A percentile compares a stretch with the other conserved stretches of the same genome.
phyloP scores from a whole-genome alignment of 2,797 vertebrate species.

The Gymnothorax javanicus region DNA sequence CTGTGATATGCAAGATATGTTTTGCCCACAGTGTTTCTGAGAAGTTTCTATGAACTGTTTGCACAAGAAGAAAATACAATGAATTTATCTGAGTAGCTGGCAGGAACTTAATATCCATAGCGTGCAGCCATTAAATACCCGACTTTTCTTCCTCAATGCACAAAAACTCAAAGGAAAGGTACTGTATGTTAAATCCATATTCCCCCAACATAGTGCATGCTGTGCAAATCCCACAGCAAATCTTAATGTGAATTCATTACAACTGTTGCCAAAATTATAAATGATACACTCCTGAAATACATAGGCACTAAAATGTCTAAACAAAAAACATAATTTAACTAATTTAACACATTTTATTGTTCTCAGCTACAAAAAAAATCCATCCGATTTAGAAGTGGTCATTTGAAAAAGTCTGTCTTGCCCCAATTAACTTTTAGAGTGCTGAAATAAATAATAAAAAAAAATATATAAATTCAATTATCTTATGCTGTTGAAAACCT shows the following conservation, averaged over 20 bases:
- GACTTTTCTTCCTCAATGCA: not conserved
- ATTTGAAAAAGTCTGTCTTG: too few species aligned
- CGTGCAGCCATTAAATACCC: not conserved
- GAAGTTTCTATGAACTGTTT: not conserved
- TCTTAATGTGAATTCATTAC: not conserved
- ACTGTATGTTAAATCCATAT: not conserved
- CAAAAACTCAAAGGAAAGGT: not conserved
- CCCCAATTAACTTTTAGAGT: too few species aligned
- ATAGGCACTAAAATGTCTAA: too few species aligned
- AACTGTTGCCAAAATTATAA: not conserved
- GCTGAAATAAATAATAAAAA: too few species aligned
- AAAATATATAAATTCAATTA: too few species aligned
- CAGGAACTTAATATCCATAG: too few species aligned
- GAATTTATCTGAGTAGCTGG: not conserved
- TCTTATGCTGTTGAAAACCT: too few species aligned
- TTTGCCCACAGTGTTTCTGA: not conserved
- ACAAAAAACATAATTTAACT: too few species aligned
- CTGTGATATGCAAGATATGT: not conserved
- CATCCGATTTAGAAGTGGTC: conserved; percentile 26
- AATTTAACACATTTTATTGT: not conserved
- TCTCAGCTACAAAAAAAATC: conserved; percentile 40
- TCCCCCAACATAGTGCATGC: not conserved
- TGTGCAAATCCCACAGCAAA: not conserved
- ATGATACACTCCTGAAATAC: not conserved
- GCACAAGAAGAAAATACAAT: not conserved